Percentiles rank a stretch among this genome's conserved stretches.
Evolutionary conservation across 2,797 vertebrate species (phyloP).

Genomic region (Trematocara caparti): DNA sequence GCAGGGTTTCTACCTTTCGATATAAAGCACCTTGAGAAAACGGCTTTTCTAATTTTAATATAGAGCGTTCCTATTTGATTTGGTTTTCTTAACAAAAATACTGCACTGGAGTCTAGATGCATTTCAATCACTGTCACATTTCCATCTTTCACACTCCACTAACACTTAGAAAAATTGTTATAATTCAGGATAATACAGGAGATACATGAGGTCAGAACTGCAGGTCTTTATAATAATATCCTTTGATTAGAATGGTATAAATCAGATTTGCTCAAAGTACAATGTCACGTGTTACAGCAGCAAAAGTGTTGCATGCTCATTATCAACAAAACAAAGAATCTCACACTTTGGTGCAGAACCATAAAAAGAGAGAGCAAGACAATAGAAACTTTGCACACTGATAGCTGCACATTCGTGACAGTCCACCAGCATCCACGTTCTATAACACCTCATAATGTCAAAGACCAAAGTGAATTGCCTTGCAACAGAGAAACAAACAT

Average conservation of each 20-base stretch:
- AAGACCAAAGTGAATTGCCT: constrained; percentile 37
- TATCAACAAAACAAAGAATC: constrained; percentile 37
- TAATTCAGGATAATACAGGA: neutral
- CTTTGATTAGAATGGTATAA: neutral
- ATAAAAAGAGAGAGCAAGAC: constrained; percentile 52
- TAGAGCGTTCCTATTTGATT: neutral
- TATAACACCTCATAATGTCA: constrained; percentile 25
- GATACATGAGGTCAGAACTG: neutral
- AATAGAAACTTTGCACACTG: constrained; percentile 57
- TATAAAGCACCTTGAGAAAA: neutral
- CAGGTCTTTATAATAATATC: neutral
- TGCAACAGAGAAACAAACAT: constrained; percentile 64
- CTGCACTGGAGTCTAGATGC: neutral
- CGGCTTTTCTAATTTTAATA: neutral
- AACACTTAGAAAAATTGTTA: neutral
- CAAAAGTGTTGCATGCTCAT: constrained; percentile 5
- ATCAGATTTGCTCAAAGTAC: neutral
- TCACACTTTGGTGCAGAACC: constrained; percentile 31
- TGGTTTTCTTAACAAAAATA: neutral
- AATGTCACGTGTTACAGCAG: neutral
- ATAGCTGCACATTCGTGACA: constrained; percentile 6
- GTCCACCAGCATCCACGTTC: constrained; percentile 26
- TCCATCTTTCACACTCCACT: neutral
- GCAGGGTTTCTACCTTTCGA: neutral
- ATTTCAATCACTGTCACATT: neutral